phyloP scores from a whole-genome alignment of 2,888 invertebrate species.

The Lasioglossum leucozonium region DNA sequence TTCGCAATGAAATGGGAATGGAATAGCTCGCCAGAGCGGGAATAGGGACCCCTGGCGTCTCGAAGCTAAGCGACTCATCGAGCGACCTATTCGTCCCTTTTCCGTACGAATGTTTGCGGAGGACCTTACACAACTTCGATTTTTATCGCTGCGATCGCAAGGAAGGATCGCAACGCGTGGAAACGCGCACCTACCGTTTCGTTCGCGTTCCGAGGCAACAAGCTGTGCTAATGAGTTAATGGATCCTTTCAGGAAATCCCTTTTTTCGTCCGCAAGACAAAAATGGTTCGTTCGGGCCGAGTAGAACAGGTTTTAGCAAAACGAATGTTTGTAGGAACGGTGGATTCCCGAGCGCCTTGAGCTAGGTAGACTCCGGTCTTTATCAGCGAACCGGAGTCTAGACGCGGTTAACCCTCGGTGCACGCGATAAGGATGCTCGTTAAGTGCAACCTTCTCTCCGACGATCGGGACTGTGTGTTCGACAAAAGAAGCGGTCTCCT shows the following conservation, averaged over 20 bases:
- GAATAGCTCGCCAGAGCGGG: constrained; percentile 4
- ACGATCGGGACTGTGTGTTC: neutral
- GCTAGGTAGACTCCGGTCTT: neutral
- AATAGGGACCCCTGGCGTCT: constrained; percentile 9
- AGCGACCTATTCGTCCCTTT: neutral
- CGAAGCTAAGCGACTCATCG: constrained; percentile 11
- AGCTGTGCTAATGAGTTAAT: constrained; percentile 8
- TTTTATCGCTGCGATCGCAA: neutral
- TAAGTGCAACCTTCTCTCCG: neutral
- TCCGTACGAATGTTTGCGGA: neutral
- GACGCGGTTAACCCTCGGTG: constrained; percentile 4
- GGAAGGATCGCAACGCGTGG: neutral
- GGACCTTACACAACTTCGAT: constrained; percentile 7
- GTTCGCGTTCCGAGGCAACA: neutral
- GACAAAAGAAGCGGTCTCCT: neutral
- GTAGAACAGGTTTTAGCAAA: neutral
- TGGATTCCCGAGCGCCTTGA: neutral
- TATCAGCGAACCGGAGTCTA: neutral
- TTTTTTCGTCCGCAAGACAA: neutral
- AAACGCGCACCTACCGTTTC: neutral
- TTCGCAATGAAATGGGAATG: constrained; percentile 24
- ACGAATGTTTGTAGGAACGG: neutral
- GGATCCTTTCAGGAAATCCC: constrained; percentile 6
- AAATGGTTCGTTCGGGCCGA: neutral
- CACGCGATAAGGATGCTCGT: neutral